phyloP scores from a whole-genome alignment of 2,113 vertebrate species.

The Salvator merianae region DNA sequence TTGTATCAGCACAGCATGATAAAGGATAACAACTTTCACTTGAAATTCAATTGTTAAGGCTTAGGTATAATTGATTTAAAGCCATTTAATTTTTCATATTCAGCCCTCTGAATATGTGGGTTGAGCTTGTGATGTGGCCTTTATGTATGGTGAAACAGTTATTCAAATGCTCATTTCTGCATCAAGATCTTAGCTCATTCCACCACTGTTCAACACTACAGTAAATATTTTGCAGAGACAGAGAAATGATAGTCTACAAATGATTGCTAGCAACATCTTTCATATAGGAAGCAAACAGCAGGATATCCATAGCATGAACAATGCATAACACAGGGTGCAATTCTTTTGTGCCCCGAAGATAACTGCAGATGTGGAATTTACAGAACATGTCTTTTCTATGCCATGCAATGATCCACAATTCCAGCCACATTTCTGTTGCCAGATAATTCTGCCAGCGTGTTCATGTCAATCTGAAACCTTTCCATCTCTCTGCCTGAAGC shows the following conservation, averaged over 20 bases:
- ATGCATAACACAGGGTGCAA: not conserved
- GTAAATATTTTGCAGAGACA: not conserved
- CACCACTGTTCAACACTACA: not conserved
- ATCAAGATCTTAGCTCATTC: not conserved
- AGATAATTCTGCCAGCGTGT: not conserved
- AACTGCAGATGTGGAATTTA: no score
- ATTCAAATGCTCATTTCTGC: not conserved
- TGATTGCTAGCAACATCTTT: not conserved
- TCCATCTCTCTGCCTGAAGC: not conserved
- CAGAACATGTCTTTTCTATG: not conserved
- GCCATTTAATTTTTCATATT: not conserved
- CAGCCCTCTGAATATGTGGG: no score
- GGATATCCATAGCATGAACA: not conserved
- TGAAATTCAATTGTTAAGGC: not conserved
- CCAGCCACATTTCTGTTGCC: no score
- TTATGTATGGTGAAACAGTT: not conserved
- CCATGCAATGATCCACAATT: not conserved
- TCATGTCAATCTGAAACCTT: not conserved
- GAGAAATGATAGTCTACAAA: not conserved
- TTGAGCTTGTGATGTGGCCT: not conserved
- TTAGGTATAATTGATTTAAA: not conserved
- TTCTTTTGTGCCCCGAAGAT: not conserved
- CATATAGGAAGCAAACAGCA: not conserved
- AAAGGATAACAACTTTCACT: not conserved
- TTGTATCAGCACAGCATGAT: not conserved